A percentile compares a stretch with the other conserved stretches of the same genome.
phyloP scores from a whole-genome alignment of 2,113 vertebrate species.

The Lepidothrix coronata region DNA sequence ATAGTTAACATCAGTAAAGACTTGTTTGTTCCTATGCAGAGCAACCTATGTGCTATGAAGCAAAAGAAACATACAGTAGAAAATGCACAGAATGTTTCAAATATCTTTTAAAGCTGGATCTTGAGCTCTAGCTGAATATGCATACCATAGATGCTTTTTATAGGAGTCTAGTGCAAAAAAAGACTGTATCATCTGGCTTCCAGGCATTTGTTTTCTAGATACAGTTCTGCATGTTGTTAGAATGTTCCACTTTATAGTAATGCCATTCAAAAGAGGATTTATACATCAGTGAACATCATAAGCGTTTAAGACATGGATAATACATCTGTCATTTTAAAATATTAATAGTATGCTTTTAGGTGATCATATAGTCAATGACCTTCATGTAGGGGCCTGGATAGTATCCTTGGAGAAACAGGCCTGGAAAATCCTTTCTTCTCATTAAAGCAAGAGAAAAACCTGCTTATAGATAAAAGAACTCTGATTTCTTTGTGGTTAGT shows the following conservation, averaged over 20 bases:
- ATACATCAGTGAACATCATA: background rate
- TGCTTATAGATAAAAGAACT: background rate
- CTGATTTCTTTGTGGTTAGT: background rate
- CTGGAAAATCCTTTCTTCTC: background rate
- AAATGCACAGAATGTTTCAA: background rate
- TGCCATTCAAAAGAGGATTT: conserved; percentile 18
- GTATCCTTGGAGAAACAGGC: background rate
- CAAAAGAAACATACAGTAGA: background rate
- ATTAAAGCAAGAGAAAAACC: background rate
- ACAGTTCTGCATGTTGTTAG: conserved; percentile 1
- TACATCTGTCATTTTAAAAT: background rate
- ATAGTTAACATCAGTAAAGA: background rate
- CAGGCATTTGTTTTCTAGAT: background rate
- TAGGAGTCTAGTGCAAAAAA: background rate
- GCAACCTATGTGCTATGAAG: background rate
- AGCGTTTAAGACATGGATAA: conserved; percentile 9
- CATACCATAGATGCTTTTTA: background rate
- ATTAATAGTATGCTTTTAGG: background rate
- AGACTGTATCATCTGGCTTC: background rate
- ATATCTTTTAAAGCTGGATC: background rate
- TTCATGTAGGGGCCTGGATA: background rate
- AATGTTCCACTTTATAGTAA: background rate
- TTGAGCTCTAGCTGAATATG: background rate
- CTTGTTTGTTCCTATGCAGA: background rate
- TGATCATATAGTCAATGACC: background rate